Conservation (phyloP, 2,113 vertebrate species). For the Puntigrus tetrazona region DNA sequence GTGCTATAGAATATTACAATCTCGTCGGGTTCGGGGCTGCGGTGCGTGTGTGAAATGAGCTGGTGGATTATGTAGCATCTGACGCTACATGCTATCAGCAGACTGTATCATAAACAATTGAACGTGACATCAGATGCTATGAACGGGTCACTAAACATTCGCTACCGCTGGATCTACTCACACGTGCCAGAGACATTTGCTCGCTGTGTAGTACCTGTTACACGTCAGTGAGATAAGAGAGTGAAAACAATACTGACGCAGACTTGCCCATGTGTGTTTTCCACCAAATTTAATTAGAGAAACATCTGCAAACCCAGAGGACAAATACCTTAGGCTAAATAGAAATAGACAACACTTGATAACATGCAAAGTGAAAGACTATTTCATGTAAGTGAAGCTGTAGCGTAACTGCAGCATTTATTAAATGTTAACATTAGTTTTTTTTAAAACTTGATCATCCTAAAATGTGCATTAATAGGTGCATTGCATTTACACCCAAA, state of each 20-base stretch:
- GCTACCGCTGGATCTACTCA: slow-evolving; percentile 29
- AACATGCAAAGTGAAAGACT: background rate
- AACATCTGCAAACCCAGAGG: background rate
- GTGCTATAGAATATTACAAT: slow-evolving; percentile 43
- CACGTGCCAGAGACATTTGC: slow-evolving; percentile 10
- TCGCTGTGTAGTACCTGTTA: background rate
- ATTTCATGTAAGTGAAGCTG: background rate
- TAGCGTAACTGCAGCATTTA: background rate
- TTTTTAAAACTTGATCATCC: background rate
- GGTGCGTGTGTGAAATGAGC: slow-evolving; percentile 43
- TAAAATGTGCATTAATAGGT: background rate
- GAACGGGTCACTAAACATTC: slow-evolving; percentile 46
- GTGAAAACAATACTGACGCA: background rate
- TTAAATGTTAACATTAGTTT: background rate
- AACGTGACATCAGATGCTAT: slow-evolving; percentile 56
- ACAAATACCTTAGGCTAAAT: background rate
- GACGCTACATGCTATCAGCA: slow-evolving; percentile 28
- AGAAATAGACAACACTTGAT: background rate
- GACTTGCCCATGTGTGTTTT: background rate
- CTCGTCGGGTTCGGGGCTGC: slow-evolving; percentile 1
- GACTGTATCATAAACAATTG: slow-evolving; percentile 57
- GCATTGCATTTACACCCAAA: background rate
- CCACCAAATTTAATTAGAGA: background rate
- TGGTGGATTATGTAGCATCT: slow-evolving; percentile 42
- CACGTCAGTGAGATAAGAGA: background rate